Base-by-base conservation (phyloP, 2,888 invertebrate genomes). In the Lithosia quadra region DNA sequence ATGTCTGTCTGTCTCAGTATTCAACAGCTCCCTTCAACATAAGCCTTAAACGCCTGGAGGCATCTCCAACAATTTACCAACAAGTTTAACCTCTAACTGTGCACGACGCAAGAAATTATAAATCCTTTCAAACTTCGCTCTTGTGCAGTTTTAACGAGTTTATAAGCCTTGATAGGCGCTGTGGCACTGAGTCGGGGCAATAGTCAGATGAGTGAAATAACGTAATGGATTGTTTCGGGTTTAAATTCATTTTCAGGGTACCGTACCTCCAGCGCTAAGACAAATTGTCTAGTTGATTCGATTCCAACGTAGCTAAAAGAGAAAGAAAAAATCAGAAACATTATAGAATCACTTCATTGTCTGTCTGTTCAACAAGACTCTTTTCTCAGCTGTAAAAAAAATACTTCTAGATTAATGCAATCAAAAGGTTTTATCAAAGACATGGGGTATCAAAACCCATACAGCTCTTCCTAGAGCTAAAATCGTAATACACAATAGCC, bases 91-190 rank as follows among this genome's bases (percentile, higher is more conserved):
- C 34, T 33, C 9, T 22, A 22, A 34, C 55, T 53, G 34, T 55
- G 22, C 55, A 15, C 21, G 55, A 55, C 63, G 53, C 8, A 55
- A 63, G 55, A 63, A 34, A 34, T 63, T 22, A 9, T 34, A 15
- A 13, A 33, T 13, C 28, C 55, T 63, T 63, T 63, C 36, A 55
- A 63, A 63, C 21, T 56, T 56, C 28, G 58, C 33, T 58, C 58
- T 36, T 55, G 34, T 13, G 28, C 28, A 33, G 33, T 62, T 21
- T 21, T 53, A 63, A 53, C 9, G 34, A 53, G 22, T 63, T 53
- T 21, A n/a, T 13, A 33, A 53, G 34, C 58, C 13, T n/a, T 58
- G 11, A 58, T 58, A 33, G 58, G 33, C 18, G 34, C 1, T 57
- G 58, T 58, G 49, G 49, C 49, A 58, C 58, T 58, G 28, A n/a